Evolutionary conservation across 2,797 vertebrate genomes (phyloP), one percentile per base, ranked within the genome.

Genomic region (Poecilia gillii): DNA sequence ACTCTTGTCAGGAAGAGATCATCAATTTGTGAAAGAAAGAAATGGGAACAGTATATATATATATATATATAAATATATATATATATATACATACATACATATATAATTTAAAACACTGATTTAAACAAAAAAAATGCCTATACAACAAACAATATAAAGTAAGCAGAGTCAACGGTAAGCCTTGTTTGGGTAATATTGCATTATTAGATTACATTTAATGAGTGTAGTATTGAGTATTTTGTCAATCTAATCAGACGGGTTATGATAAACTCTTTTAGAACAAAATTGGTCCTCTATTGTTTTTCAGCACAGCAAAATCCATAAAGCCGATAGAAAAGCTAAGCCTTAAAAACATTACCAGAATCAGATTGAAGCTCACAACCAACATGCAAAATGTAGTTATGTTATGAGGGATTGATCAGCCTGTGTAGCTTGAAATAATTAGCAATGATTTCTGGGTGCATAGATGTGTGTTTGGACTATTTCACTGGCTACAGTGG

Each of bases 391-490:
- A 95, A 95, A 96, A 96, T 96, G 96, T 97, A 97, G 92, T 95
- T 96, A 87, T 79, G 97, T 98, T 98, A 96, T 95, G 95, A 97
- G 94, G 94, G 96, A 98, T 97, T 98, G 97, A 99, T 98, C 96
- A 62, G 53, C 96, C 93, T 93, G 96, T 96, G 95, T 96, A 94
- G 95, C 96, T 95, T 97, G 96, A 98, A 97, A 97, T 97, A 97
- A 98, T 99, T 98, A 98, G 93, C 95, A 99, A 97, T 95, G 95
- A 98, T 97, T 98, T 98, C 97, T 94, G 68, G 6, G 1, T 41
- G 41, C 53, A 43, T 84, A 75, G 13, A 41, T 79, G 82, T 85
- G 80, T 84, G 81, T 85, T 82, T 84, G 73, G 85, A 83, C 55
- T 45, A 18, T 36, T 46, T 72, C 11, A 86, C 77, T 82, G 45